These are phyloP conservation scores for Chromoteleia sp. DNA, from an alignment of 2,888 invertebrate genomes.

Conservation along the genomic window DNA sequence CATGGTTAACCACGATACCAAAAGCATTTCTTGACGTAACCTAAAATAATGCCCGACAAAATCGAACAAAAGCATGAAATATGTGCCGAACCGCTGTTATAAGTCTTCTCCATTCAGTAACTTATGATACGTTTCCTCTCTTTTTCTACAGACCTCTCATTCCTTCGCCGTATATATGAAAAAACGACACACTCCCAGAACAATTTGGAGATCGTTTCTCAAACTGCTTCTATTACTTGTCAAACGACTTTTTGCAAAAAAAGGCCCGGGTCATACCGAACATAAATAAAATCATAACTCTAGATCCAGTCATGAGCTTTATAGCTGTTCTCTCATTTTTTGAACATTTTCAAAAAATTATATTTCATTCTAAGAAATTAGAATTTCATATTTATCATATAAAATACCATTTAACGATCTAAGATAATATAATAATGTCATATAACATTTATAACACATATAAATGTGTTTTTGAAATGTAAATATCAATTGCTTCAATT, in stretches of 20 bases:
- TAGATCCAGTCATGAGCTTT: constrained; percentile 19
- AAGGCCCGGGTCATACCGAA: constrained; percentile 45
- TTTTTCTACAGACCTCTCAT: constrained; percentile 38
- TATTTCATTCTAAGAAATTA: constrained; percentile 4
- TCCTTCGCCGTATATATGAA: constrained; percentile 72
- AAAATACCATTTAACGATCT: too few species aligned
- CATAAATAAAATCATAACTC: constrained; percentile 68
- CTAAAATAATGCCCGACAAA: constrained; percentile 84
- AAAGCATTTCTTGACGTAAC: constrained; percentile 82
- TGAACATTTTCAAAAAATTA: constrained; percentile 15
- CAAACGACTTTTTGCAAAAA: constrained; percentile 63
- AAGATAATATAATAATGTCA: too few species aligned
- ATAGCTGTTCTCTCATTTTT: constrained; percentile 24
- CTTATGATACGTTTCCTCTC: constrained; percentile 82
- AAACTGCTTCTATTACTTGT: constrained; percentile 70
- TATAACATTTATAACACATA: too few species aligned
- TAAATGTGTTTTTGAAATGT: too few species aligned
- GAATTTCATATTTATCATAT: too few species aligned
- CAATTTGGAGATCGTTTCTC: constrained; percentile 69
- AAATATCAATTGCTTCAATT: too few species aligned
- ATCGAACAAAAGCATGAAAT: constrained; percentile 85
- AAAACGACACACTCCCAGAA: constrained; percentile 66
- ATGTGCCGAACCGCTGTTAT: constrained; percentile 78
- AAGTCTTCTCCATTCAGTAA: constrained; percentile 80
- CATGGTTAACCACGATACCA: constrained; percentile 79